Base-by-base conservation (phyloP, 2,888 invertebrate species). In the Torymus texanus region DNA sequence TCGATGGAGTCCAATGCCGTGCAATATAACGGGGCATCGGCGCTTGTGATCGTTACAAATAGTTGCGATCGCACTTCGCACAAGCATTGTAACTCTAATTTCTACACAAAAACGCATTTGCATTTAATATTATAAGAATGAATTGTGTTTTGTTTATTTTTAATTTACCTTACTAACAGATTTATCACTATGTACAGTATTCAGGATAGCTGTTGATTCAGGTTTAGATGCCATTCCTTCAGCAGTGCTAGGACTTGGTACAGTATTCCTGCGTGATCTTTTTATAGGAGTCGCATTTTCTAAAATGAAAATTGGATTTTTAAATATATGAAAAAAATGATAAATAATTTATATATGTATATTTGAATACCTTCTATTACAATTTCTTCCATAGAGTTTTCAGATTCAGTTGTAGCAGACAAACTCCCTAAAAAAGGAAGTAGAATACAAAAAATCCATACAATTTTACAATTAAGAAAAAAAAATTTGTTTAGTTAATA, bases 1-100 rank as follows among this genome's bases (percentile, higher is more conserved):
- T 95, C 95, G 74, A 96, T 93, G 77, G 93, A 92, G 89, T 96
- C 96, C 55, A 95, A 92, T 24, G 95, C 96, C 85, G 94, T 94
- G 88, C 96, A 96, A 89, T 93, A 94, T 24, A 93, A 91, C 8
- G 92, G 91, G 81, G 93, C 93, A 91, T 91, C 88, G 10, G 88
- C 87, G 66, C 88, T 88, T 4, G 91, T 91, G 59, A 92, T 91
- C 80, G 92, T 92, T 0, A 92, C 92, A 81, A 91, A 92, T 81
- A 92, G 89, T 78, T 92, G 91, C 14, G 92, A 92, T 77, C 90
- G 86, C 70, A 91, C 88, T 85, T 92, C 91, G 84, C 93, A 93
- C 24, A 92, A 87, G 83, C 93, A 93, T 73, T 92, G 87, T 83
- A 89, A 86, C 58, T 89, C 87, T 41, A 85, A 86, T 77, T 87